Evolutionary conservation across 1,140 invertebrate genomes (phyloP), one percentile per base, ranked within the genome.

Genomic region (Samia ricini): DNA sequence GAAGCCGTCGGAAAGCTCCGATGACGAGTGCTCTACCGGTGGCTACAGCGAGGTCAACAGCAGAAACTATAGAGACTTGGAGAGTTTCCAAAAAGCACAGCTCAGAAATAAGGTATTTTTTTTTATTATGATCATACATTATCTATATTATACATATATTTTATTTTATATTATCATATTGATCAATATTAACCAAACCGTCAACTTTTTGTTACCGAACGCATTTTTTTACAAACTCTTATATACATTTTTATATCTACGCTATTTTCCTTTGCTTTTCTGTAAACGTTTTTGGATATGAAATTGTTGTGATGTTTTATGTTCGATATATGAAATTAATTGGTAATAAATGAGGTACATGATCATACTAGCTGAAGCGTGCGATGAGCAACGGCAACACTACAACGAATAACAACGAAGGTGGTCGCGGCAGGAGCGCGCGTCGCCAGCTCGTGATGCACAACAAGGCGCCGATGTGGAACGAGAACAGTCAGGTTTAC

Each of bases 401-500:
- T 0, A 24, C n/a, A 29, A 29, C 26, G 2, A 54, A 50, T 15
- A 26, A 18, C 15, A 26, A 29, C 23, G 64, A 66, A 18, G 24
- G 22, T 12, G 56, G 60, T 26, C 50, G 26, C 56, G 61, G 58
- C 60, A 55, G 24, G 22, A n/a, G n/a, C n/a, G 58, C 48, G 36
- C 75, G 80, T n/a, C 77, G 85, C 22, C 96, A 98, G 86, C 97
- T 99, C 82, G 94, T 98, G 18, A 98, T 99, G 97, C 97, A 99
- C 85, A 99, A 99, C 88, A 99, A 99, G 90, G 98, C 98, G 36
- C 99, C 99, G 4, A 97, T 99, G 94, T 99, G 99, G 99, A 99
- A 99, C 90, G 99, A 99, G 89, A 97, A 97, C 81, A 98, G 97
- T 82, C 98, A 99, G 89, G 99, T 99, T 5, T 99, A 99, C 91